Evolutionary conservation across 2,888 invertebrate species (phyloP), one percentile per base, ranked within the genome.

Genomic region (Ectemnius continuus): DNA sequence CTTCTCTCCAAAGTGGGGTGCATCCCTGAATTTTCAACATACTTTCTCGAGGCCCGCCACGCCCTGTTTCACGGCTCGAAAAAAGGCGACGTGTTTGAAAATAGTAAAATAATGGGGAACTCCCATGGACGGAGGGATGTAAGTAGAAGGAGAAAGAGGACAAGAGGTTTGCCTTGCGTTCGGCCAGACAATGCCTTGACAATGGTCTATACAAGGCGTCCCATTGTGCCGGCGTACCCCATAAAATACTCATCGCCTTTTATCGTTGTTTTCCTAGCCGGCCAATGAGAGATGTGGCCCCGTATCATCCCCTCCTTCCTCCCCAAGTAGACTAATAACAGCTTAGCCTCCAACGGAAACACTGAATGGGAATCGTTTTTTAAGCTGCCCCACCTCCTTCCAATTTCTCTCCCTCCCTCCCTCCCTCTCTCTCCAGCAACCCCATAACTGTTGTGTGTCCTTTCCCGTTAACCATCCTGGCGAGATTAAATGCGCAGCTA

Each of bases 161-260:
- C 48, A 8, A 67, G 65, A 75, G 73, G 64, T 67, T 86, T 79
- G 85, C 84, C 84, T 83, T 84, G 85, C 86, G 85, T 79, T 78
- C 65, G 52, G 57, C 73, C 83, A 84, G 80, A 86, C 88, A 89
- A 89, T 88, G 81, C 81, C 75, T 67, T 71, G 79, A 85, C 87
- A 87, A 86, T 88, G 80, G 86, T 73, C 88, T 82, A 86, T 87
- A 86, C 87, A 84, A 84, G 76, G 71, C 78, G 70, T 77, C 76
- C 86, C 78, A 89, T 90, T 90, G 89, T 90, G 75, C 78, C 73
- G 77, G 78, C 80, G 83, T 82, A 84, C 88, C 90, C 90, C 85
- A 90, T 90, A 89, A 90, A 90, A 90, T 90, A 88, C 90, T 90
- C 90, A 89, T 90, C 89, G 90, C 81, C 83, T 88, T 90, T 90